Percentiles rank a stretch among this genome's conserved stretches.
Evolutionary conservation across 1,140 invertebrate species (phyloP).

Genomic region (Reticulitermes speratus): DNA sequence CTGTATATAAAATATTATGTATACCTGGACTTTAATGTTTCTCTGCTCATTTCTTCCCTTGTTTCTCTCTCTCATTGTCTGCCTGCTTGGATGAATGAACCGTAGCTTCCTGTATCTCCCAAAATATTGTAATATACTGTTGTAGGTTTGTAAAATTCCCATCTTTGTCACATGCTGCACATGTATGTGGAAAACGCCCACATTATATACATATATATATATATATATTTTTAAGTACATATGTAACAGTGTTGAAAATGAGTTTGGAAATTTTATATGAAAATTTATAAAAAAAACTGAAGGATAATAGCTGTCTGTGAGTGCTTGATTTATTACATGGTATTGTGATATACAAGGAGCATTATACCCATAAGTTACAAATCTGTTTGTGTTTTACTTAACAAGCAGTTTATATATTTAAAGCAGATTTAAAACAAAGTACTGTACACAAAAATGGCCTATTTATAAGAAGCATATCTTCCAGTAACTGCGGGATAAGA

Average conservation of each 20-base stretch:
- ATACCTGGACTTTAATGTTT: background rate
- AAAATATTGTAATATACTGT: background rate
- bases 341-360: background rate
- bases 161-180: constrained; percentile 1
- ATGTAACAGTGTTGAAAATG: background rate
- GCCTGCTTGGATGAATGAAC: background rate
- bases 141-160: background rate
- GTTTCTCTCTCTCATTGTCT: background rate
- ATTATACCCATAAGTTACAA: background rate
- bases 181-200: background rate
- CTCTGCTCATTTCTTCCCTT: background rate
- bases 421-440: background rate
- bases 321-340: background rate
- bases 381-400: background rate
- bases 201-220: background rate
- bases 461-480: background rate
- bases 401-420: background rate
- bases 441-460: background rate
- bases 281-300: constrained; percentile 1
- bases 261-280: constrained; percentile 15
- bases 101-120: background rate
- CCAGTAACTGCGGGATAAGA: background rate
- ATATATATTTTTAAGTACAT: constrained; percentile 15
- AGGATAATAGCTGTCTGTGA: background rate
- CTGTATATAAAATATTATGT: background rate